Conservation (phyloP, 1,140 invertebrate genomes). For the Caenorhabditis inopinata region DNA sequence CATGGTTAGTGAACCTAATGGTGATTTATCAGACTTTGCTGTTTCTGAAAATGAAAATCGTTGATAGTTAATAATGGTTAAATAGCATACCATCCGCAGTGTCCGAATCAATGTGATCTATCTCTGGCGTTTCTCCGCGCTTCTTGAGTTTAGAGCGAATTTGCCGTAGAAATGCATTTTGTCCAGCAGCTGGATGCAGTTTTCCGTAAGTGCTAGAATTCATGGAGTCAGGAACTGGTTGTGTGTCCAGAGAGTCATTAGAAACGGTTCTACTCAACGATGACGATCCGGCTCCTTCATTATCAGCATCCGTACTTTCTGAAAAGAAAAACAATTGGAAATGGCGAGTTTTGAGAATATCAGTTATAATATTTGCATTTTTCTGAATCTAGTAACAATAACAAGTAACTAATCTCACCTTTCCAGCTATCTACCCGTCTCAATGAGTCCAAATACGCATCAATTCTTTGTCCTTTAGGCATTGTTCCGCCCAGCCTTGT, state of each 20-base stretch:
- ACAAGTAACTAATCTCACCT: neutral
- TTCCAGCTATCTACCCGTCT: neutral
- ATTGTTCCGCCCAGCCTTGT: slow-evolving; percentile 89
- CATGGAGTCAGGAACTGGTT: slow-evolving; percentile 39
- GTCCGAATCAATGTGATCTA: slow-evolving; percentile 23
- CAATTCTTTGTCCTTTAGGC: slow-evolving; percentile 90
- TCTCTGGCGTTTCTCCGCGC: slow-evolving; percentile 20
- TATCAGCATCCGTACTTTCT: slow-evolving; percentile 3
- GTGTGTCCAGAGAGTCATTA: slow-evolving; percentile 57
- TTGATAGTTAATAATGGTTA: too few relatives aligned
- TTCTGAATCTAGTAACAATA: neutral
- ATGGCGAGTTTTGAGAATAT: too few relatives aligned
- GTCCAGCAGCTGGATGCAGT: neutral
- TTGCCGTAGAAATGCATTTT: slow-evolving; percentile 1
- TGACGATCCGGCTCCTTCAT: slow-evolving; percentile 15
- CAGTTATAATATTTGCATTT: neutral
- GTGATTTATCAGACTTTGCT: neutral
- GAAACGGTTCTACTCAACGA: slow-evolving; percentile 34
- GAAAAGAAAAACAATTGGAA: neutral
- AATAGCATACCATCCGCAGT: neutral
- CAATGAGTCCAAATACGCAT: slow-evolving; percentile 88
- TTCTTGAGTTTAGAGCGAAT: slow-evolving; percentile 40
- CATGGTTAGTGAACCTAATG: neutral
- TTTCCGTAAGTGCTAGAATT: neutral
- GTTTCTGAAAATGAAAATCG: neutral